These are phyloP conservation scores for Cossypha niveicapilla DNA, from an alignment of 2,797 vertebrate species.

Conservation along the genomic window DNA sequence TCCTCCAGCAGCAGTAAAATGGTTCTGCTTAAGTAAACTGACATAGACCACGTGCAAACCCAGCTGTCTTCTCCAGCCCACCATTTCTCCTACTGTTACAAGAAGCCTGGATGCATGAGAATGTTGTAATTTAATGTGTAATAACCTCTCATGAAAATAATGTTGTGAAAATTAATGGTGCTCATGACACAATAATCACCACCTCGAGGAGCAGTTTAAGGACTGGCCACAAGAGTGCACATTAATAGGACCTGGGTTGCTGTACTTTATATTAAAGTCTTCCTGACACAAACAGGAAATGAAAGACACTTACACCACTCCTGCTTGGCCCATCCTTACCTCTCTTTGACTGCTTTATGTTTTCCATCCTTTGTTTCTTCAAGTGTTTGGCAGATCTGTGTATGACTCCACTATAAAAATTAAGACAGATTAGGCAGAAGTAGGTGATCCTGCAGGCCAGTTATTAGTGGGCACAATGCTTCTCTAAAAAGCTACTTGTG, in stretches of 20 bases:
- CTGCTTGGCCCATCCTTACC: not conserved
- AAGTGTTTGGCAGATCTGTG: not conserved
- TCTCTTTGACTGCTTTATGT: not conserved
- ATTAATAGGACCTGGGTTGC: not conserved
- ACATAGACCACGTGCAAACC: constrained; percentile 21
- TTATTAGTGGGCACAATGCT: not conserved
- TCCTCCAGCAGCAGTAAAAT: constrained; percentile 45
- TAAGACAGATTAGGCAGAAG: not conserved
- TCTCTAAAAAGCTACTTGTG: fast-evolving
- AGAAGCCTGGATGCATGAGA: not conserved
- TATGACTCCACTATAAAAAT: not conserved
- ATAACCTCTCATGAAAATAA: not conserved
- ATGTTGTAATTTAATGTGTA: not conserved
- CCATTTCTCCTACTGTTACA: constrained; percentile 43
- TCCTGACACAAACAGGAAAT: not conserved
- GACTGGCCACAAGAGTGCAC: not conserved
- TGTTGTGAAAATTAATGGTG: not conserved
- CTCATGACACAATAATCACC: not conserved
- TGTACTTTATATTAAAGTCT: not conserved
- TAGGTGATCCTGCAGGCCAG: not conserved
- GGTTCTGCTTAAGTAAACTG: constrained; percentile 54
- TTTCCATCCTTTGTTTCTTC: not conserved
- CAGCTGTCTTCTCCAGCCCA: constrained; percentile 59
- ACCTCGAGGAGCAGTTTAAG: not conserved
- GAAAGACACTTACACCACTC: not conserved